These are phyloP conservation scores for Stenolophus ochropezus DNA, from an alignment of 2,888 invertebrate species.

Conservation along the genomic window DNA sequence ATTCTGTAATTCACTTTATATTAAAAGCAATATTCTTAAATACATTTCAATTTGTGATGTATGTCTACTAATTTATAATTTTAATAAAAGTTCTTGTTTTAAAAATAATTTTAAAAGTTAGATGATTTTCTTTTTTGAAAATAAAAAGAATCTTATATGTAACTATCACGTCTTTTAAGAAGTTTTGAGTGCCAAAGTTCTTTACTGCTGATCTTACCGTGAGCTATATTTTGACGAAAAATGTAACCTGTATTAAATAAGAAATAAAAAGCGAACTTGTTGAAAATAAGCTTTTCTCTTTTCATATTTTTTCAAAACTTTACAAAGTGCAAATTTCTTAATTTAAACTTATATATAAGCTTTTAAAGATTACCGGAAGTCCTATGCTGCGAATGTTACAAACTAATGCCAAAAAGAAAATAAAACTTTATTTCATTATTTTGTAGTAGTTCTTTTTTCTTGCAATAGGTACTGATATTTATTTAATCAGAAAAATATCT, in stretches of 20 bases:
- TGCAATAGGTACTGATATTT: no score
- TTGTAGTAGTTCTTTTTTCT: no score
- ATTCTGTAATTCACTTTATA: background rate
- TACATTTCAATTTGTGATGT: background rate
- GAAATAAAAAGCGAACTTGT: no score
- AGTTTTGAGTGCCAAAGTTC: background rate
- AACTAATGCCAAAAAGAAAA: no score
- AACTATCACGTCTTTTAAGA: background rate
- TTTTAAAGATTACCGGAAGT: no score
- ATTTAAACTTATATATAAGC: no score
- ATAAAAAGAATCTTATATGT: background rate
- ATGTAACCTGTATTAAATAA: background rate
- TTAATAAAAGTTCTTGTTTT: background rate
- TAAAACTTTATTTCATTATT: no score
- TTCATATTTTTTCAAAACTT: no score
- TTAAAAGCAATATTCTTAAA: background rate
- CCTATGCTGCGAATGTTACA: no score
- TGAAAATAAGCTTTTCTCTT: no score
- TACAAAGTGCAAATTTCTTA: no score
- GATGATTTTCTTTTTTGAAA: background rate
- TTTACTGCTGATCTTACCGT: background rate
- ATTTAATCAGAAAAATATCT: no score
- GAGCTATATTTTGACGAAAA: background rate
- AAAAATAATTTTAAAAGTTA: background rate
- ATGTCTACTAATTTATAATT: background rate